Evolutionary conservation across 2,797 vertebrate genomes (phyloP).

Genomic region (Platalea minor): DNA sequence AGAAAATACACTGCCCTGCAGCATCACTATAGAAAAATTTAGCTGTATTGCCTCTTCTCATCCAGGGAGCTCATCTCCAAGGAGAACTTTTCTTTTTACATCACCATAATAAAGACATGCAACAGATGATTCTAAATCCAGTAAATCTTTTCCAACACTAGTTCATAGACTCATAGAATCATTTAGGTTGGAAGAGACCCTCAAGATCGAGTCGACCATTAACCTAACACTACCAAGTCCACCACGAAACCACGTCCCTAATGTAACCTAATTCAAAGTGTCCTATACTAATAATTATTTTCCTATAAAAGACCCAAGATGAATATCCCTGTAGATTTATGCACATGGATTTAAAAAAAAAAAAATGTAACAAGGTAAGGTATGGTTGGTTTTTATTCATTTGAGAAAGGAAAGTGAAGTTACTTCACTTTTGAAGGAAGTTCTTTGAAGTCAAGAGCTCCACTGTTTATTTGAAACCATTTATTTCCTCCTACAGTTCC

Average conservation of each 20-base stretch:
- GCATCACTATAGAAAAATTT: neutral
- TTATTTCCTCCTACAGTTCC: constrained; percentile 55
- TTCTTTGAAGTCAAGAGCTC: constrained; percentile 22
- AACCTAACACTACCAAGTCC: neutral
- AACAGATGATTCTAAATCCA: neutral
- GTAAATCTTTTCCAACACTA: neutral
- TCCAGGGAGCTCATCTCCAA: neutral
- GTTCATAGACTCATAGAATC: neutral
- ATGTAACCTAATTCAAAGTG: neutral
- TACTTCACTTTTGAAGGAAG: constrained; percentile 42
- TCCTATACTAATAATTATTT: neutral
- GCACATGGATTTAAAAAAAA: neutral
- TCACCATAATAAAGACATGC: neutral
- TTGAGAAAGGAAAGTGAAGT: constrained; percentile 24
- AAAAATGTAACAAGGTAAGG: neutral
- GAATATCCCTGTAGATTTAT: neutral
- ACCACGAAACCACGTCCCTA: neutral
- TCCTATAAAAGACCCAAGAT: neutral
- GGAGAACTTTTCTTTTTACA: neutral
- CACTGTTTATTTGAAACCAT: constrained; percentile 20
- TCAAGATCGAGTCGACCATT: neutral
- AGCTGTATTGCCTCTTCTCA: neutral
- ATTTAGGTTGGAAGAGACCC: neutral
- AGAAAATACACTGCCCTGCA: neutral
- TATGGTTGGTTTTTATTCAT: neutral